Percentiles rank a stretch among this genome's conserved stretches.
phyloP scores from a whole-genome alignment of 2,113 vertebrate genomes.

The Notarius quadriscutis region DNA sequence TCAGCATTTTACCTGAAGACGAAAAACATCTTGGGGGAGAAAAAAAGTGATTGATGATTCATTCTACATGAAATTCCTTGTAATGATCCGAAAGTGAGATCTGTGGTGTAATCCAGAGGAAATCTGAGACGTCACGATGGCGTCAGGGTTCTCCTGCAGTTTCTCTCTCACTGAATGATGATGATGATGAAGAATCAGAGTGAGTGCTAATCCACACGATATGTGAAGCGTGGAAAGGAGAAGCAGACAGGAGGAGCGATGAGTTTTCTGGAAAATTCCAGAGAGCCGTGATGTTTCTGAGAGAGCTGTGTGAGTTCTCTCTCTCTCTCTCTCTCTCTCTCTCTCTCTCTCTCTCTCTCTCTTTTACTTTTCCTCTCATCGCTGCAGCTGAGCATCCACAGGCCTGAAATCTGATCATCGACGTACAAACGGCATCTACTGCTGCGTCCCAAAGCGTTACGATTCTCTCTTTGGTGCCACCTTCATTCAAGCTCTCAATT shows the following conservation, averaged over 20 bases:
- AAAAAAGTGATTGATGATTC: neutral
- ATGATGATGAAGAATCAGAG: neutral
- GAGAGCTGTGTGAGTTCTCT: constrained; percentile 12
- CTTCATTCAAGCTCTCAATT: neutral
- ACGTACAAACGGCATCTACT: neutral
- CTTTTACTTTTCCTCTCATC: neutral
- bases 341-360: neutral
- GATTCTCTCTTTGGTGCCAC: neutral
- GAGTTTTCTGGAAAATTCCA: neutral
- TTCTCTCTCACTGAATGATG: neutral
- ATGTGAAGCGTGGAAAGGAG: neutral
- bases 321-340: neutral
- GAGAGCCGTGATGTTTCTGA: constrained; percentile 1
- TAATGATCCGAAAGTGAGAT: neutral
- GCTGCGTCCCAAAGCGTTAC: neutral
- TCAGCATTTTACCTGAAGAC: neutral
- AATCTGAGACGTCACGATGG: neutral
- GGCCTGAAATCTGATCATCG: constrained; percentile 9
- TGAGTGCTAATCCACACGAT: neutral
- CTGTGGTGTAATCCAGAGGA: neutral
- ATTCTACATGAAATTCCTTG: neutral
- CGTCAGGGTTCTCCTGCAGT: neutral
- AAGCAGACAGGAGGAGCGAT: constrained; percentile 1
- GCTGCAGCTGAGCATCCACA: neutral
- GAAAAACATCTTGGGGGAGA: neutral